Evolutionary conservation across 2,888 invertebrate species (phyloP), one percentile per base, ranked within the genome.

Genomic region (Athalia rosae): DNA sequence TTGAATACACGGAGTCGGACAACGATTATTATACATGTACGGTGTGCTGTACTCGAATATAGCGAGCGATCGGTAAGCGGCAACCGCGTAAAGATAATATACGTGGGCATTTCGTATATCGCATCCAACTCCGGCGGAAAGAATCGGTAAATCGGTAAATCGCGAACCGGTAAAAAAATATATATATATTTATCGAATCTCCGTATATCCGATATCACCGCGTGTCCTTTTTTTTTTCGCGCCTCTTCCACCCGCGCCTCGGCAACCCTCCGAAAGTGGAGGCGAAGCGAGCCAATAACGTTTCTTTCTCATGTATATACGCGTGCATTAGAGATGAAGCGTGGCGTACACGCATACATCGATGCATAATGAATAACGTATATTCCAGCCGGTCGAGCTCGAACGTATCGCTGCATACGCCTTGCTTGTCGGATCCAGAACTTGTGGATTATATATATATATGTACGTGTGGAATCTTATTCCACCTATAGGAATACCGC

Each of bases 121-220:
- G 28, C 28, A 28, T 86, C 86, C 87, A 87, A 86, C 84, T 86
- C 86, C 84, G 83, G 82, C 83, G 82, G 84, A 80, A 80, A 86
- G 85, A 86, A 28, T n/a, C n/a, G 28, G 28, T 28, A 28, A n/a
- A n/a, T n/a, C n/a, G n/a, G n/a, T n/a, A n/a, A n/a, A n/a, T n/a
- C 28, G 87, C 85, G 88, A 87, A 88, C 86, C 88, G 87, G 86
- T 86, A 2, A 85, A 85, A 88, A 88, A 88, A 86, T 87, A 88
- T 88, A n/a, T 87, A 87, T 85, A 88, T 88, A 87, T 86, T 86
- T 87, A 85, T 85, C 85, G 85, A 79, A 79, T 84, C 82, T 84
- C 83, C 79, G 80, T 81, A 73, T 9, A n/a, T n/a, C n/a, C n/a
- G n/a, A n/a, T n/a, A n/a, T n/a, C n/a, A n/a, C n/a, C n/a, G n/a